phyloP scores from a whole-genome alignment of 2,797 vertebrate genomes.

The Sebastiscus albofasciatus region DNA sequence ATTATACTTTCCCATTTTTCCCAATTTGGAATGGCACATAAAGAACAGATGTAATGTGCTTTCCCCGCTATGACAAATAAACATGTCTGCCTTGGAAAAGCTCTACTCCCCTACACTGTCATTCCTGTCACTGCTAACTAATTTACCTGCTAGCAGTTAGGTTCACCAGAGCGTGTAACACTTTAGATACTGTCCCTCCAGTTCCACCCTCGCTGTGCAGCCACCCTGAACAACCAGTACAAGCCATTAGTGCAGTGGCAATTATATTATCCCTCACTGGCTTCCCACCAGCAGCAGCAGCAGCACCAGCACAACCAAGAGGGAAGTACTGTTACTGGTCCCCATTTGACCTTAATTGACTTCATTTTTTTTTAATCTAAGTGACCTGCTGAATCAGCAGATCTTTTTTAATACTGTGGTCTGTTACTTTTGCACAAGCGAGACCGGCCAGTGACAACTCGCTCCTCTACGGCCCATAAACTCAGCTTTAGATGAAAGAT shows the following conservation, averaged over 20 bases:
- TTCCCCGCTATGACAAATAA: neutral
- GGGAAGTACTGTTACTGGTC: neutral
- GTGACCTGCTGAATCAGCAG: conserved; percentile 7
- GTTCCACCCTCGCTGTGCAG: neutral
- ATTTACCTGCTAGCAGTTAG: neutral
- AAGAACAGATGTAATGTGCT: neutral
- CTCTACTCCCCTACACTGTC: neutral
- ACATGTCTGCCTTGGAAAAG: neutral
- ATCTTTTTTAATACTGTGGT: neutral
- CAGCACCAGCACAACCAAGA: neutral
- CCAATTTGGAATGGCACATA: neutral
- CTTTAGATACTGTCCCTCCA: too few relatives aligned
- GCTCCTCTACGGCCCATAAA: neutral
- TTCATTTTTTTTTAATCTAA: neutral
- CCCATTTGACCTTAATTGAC: neutral
- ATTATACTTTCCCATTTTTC: neutral
- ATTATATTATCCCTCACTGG: neutral
- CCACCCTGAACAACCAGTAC: neutral
- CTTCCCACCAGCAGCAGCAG: neutral
- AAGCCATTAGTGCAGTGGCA: neutral
- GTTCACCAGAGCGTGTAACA: neutral
- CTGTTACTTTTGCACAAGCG: neutral
- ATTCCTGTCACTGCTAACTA: neutral
- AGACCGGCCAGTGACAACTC: neutral
- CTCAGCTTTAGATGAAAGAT: conserved; percentile 1